Percentiles rank a stretch among this genome's conserved stretches.
Evolutionary conservation across 1,140 invertebrate genomes (phyloP).

Genomic region (Scaptomyza hsui): DNA sequence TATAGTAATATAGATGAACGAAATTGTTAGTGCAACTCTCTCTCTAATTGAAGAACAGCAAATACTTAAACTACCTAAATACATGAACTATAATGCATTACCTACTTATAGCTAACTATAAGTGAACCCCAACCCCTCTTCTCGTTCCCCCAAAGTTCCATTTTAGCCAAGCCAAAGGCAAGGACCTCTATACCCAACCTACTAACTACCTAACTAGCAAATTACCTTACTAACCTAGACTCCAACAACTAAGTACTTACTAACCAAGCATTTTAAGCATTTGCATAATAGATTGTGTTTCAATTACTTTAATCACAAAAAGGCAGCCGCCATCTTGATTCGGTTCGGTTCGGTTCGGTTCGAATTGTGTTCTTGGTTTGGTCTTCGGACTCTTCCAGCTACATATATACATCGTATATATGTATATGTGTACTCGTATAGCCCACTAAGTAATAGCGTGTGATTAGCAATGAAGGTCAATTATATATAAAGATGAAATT

Average conservation of each 20-base stretch:
- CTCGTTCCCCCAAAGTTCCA: conserved; percentile 17
- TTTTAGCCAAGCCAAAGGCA: conserved; percentile 38
- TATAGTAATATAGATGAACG: conserved; percentile 28
- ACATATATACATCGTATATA: conserved; percentile 38
- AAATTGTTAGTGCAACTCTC: conserved; percentile 52
- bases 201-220: conserved; percentile 42
- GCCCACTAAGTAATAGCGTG: conserved; percentile 32
- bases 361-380: conserved; percentile 12
- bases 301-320: conserved; percentile 33
- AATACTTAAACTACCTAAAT: conserved; percentile 37
- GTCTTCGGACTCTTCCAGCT: conserved; percentile 36
- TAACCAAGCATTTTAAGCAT: conserved; percentile 22
- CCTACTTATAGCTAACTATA: conserved; percentile 5
- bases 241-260: conserved; percentile 5
- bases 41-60: conserved; percentile 29
- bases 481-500: conserved; percentile 75
- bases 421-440: conserved; percentile 51
- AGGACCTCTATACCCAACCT: conserved; percentile 31
- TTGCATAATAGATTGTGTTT: conserved; percentile 44
- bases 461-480: conserved; percentile 84
- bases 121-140: conserved; percentile 5
- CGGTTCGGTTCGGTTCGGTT: conserved; percentile 20
- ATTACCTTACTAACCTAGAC: conserved; percentile 35
- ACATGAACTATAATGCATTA: conserved; percentile 18
- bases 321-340: conserved; percentile 24